Evolutionary conservation across 2,797 vertebrate genomes (phyloP), one percentile per base, ranked within the genome.

Genomic region (Argentina silus): DNA sequence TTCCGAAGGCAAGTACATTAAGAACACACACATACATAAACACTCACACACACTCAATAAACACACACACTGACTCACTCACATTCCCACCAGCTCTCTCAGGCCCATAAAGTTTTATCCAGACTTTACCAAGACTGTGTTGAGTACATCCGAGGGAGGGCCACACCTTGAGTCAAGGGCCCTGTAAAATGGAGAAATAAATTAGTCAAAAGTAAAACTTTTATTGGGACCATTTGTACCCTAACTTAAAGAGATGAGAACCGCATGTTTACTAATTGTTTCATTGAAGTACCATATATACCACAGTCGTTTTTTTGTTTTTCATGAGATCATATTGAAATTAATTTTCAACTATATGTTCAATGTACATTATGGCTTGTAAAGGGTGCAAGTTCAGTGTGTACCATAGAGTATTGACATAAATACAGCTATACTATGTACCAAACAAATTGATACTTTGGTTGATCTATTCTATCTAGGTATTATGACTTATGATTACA

Each of bases 41-140:
- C 51, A 43, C 23, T 60, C 23, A 17, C 68, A 27, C 50, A 72
- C 45, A 62, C 74, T 19, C 60, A 17, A 50, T 14, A 62, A 15
- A 61, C 61, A 63, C 36, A 63, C 36, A 64, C 61, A 44, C 23
- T 7, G 21, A 21, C 21, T 17, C 10, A 8, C 42, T 23, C 66
- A 43, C 53, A 27, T 15, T 47, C 47, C 27, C 44, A 43, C 27
- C 14, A 44, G 11, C 73, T 78, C 68, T 82, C 76, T 83, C 80
- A 89, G 85, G 87, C 75, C 86, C 88, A 92, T 93, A 89, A 91
- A 90, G 78, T 88, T 92, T 91, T 87, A 89, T 74, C 88, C 83
- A 90, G 85, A 89, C 75, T 91, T 91, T 83, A 84, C 90, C 88
- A 89, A 91, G 84, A 81, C 80, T 80, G 78, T 85, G 65, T 73